A percentile compares a stretch with the other conserved stretches of the same genome.
These are phyloP conservation scores for Drosophila melanosoma DNA, from an alignment of 2,888 invertebrate species.

Conservation along the genomic window DNA sequence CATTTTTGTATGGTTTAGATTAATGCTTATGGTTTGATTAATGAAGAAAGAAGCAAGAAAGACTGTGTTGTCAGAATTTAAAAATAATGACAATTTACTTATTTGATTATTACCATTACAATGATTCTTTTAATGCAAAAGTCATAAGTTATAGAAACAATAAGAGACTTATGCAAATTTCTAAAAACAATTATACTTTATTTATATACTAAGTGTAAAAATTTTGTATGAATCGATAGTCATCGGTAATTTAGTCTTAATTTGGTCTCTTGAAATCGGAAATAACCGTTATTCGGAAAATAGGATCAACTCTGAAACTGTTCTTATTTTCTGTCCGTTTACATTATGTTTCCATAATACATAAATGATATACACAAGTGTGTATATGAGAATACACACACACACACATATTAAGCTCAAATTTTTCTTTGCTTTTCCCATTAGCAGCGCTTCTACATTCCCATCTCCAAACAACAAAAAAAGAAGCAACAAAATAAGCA, in stretches of 20 bases:
- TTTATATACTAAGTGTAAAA: not conserved
- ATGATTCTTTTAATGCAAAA: not conserved
- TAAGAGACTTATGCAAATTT: not conserved
- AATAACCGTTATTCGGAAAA: not conserved
- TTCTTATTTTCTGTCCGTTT: not conserved
- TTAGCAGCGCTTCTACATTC: conserved; percentile 60
- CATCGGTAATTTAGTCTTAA: not conserved
- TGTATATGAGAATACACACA: conserved; percentile 9
- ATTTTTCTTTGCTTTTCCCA: conserved; percentile 73
- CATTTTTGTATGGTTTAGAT: conserved; percentile 55
- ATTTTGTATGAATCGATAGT: not conserved
- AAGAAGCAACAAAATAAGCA: conserved; percentile 52
- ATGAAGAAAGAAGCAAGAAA: conserved; percentile 26
- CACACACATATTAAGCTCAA: conserved; percentile 2
- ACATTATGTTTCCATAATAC: not conserved
- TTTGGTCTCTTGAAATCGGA: not conserved
- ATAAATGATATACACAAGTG: conserved; percentile 1
- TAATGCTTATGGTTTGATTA: conserved; percentile 56
- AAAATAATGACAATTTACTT: conserved; percentile 7
- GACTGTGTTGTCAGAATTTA: conserved; percentile 10
- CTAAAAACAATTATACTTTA: not conserved
- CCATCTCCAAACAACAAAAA: conserved; percentile 36
- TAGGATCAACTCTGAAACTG: not conserved
- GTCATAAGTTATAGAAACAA: not conserved
- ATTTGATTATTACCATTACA: conserved; percentile 12